Percentiles rank a stretch among this genome's conserved stretches.
Evolutionary conservation across 1,140 invertebrate genomes (phyloP).

Genomic region (Prorops nasuta): DNA sequence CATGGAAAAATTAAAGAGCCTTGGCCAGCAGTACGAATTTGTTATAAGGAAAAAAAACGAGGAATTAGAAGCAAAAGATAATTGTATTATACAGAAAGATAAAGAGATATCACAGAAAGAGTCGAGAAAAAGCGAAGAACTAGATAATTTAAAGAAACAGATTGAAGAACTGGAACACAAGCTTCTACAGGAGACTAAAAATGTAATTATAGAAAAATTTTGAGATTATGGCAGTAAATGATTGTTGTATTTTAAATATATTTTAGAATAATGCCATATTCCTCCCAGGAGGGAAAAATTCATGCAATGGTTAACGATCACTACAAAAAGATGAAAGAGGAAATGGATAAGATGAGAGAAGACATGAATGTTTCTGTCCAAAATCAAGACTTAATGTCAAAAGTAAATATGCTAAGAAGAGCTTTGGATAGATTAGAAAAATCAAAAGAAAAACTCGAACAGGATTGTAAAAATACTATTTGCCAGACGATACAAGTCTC

Average conservation of each 20-base stretch:
- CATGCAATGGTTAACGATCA: conserved; percentile 34
- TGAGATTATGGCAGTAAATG: not conserved
- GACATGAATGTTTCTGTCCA: conserved; percentile 32
- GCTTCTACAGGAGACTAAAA: conserved; percentile 32
- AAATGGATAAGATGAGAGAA: conserved; percentile 36
- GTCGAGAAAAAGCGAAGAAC: conserved; percentile 20
- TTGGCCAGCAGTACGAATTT: conserved; percentile 19
- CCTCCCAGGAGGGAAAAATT: conserved; percentile 33
- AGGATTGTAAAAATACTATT: too few species aligned
- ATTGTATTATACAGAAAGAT: conserved; percentile 28
- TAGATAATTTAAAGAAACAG: conserved; percentile 23
- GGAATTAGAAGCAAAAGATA: conserved; percentile 27
- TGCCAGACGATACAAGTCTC: too few species aligned
- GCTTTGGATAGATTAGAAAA: conserved; percentile 20
- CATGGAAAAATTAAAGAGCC: conserved; percentile 20
- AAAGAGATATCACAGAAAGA: conserved; percentile 23
- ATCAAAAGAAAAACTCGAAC: conserved; percentile 20
- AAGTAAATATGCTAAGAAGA: conserved; percentile 19
- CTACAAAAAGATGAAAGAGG: conserved; percentile 36
- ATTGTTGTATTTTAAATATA: conserved; percentile 3
- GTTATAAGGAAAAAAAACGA: conserved; percentile 27
- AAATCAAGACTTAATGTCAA: conserved; percentile 13
- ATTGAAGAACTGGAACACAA: conserved; percentile 36
- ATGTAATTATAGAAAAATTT: conserved; percentile 26
- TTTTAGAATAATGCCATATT: conserved; percentile 4